phyloP scores from a whole-genome alignment of 1,140 invertebrate species.

The Grapholita molesta region DNA sequence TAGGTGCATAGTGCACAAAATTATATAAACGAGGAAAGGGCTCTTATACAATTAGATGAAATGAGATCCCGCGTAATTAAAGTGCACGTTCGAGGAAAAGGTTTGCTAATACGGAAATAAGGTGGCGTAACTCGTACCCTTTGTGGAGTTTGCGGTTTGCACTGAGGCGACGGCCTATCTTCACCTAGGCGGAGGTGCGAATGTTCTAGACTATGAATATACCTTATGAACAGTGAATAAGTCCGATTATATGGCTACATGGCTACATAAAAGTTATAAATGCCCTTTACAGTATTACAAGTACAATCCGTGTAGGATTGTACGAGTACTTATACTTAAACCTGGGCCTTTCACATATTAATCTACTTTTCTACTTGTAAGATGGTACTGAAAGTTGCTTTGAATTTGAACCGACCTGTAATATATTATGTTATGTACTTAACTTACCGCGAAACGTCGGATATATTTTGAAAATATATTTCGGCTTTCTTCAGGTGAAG shows the following conservation, averaged over 20 bases:
- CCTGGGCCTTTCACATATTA: too few relatives aligned
- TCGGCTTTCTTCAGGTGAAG: too few relatives aligned
- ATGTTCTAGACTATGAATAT: background rate
- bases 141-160: background rate
- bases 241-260: too few relatives aligned
- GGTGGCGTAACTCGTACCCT: conserved; percentile 4
- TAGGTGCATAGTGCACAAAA: background rate
- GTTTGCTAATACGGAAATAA: background rate
- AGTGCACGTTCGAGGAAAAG: background rate
- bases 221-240: background rate
- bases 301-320: too few relatives aligned
- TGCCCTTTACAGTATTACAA: too few relatives aligned
- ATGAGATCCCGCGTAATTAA: conserved; percentile 9
- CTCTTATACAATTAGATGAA: conserved; percentile 8
- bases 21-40: conserved; percentile 8
- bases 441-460: too few relatives aligned
- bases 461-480: too few relatives aligned
- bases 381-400: background rate
- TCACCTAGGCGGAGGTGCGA: background rate
- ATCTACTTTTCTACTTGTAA: too few relatives aligned
- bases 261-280: too few relatives aligned
- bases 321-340: too few relatives aligned
- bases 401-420: background rate
- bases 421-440: too few relatives aligned
- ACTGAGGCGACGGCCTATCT: background rate